Conservation (phyloP, 1,140 invertebrate genomes). For the silkworm (Bombyx mori) region ASM3026992v2 NC_085118.1:5804501-5805000, state of each 20-base stretch:
- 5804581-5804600: neutral
- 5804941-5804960: neutral
- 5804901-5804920: conserved; percentile 1
- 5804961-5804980: neutral
- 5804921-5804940: neutral
- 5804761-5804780: no score
- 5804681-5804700: neutral
- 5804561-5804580: no score
- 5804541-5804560: no score
- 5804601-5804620: neutral
- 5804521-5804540: no score
- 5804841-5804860: neutral
- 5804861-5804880: neutral
- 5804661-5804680: neutral
- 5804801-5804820: no score
- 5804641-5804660: neutral
- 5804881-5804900: neutral
- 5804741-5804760: no score
- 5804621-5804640: neutral
- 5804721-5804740: neutral
- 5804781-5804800: no score
- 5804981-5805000: neutral
- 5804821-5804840: neutral
- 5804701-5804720: neutral
- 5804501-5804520: no score